Evolutionary conservation across 2,797 vertebrate genomes (phyloP).

Genomic region (Danio choprae): DNA sequence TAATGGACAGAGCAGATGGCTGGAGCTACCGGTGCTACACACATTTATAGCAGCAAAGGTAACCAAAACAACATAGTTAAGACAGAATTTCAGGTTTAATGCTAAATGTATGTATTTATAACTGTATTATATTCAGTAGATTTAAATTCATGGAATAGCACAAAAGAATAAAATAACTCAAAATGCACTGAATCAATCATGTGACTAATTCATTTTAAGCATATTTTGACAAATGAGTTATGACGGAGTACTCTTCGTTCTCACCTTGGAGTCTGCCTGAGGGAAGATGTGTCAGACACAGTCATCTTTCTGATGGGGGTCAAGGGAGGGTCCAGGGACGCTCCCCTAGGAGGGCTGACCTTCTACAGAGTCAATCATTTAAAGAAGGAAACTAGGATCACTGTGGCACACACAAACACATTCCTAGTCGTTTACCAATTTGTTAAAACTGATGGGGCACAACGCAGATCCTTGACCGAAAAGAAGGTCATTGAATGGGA

Average conservation of each 20-base stretch:
- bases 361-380: constrained; percentile 69
- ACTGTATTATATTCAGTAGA: not conserved
- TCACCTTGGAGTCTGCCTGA: constrained; percentile 43
- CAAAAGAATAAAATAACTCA: not conserved
- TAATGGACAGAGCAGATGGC: constrained; percentile 76
- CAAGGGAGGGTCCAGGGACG: constrained; percentile 74
- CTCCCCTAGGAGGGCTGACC: constrained; percentile 35
- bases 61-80: not conserved
- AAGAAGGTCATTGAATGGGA: constrained; percentile 62
- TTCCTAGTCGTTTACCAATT: constrained; percentile 59
- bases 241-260: constrained; percentile 26
- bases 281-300: constrained; percentile 47
- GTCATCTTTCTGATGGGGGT: constrained; percentile 61
- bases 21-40: constrained; percentile 11
- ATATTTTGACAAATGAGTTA: constrained; percentile 11
- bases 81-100: not conserved
- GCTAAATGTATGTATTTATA: not conserved
- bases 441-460: constrained; percentile 67
- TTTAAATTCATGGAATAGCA: not conserved
- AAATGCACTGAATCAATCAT: not conserved
- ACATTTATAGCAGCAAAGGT: constrained; percentile 4
- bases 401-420: constrained; percentile 52
- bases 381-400: constrained; percentile 67
- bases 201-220: constrained; percentile 26
- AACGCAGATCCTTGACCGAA: constrained; percentile 68